Evolutionary conservation across 2,888 invertebrate genomes (phyloP), one percentile per base, ranked within the genome.

Genomic region (Congeria kusceri): DNA sequence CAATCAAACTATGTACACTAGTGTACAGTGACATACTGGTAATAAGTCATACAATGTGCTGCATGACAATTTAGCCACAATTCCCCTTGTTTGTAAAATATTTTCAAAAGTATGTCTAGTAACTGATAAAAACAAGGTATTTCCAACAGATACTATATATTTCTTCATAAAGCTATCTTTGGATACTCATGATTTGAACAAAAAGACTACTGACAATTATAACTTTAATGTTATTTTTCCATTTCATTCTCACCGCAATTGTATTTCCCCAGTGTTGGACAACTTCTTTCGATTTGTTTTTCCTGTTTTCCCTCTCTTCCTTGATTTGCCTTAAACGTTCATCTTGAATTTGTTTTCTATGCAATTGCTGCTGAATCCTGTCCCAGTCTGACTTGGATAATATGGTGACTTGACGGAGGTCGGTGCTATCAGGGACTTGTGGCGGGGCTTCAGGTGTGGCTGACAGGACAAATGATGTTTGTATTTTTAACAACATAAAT

Each of bases 201-300:
- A n/a, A n/a, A n/a, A n/a, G n/a, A n/a, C n/a, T n/a, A n/a, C n/a
- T n/a, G n/a, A n/a, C n/a, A n/a, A n/a, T n/a, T n/a, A n/a, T n/a
- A n/a, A n/a, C n/a, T n/a, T n/a, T n/a, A n/a, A n/a, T n/a, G n/a
- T n/a, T n/a, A n/a, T n/a, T n/a, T n/a, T n/a, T n/a, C n/a, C n/a
- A n/a, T n/a, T 39, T 15, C 9, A 39, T 39, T 77, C 92, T 87
- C 88, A 93, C 93, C 64, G 87, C 88, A 73, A 93, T 88, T 7
- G 93, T 94, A 72, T 93, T 93, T 64, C 91, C 88, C 94, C 94
- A 94, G 74, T 92, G 88, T 80, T 92, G 90, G 0, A 93, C 91
- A 39, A 91, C 84, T 61, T 92, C 92, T 70, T 92, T 91, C 7
- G 93, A 93, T 64, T 86, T 85, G 58, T 91, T 87, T 65, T 90